These are phyloP conservation scores for Hyperoplus lanceolatus DNA, from an alignment of 2,797 vertebrate genomes.

Conservation along the genomic window DNA sequence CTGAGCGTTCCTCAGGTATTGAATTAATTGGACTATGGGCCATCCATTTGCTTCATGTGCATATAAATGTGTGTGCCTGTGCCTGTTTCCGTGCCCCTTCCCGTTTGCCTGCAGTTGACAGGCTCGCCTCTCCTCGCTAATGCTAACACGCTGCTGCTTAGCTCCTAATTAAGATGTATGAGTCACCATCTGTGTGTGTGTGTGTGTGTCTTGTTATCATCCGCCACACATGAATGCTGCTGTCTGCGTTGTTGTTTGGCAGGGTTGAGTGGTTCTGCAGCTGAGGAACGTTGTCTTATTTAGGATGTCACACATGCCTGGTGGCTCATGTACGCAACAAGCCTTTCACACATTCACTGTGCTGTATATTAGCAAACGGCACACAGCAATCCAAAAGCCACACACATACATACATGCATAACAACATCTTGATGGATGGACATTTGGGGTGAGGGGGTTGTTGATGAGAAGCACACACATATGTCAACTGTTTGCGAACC, in stretches of 20 bases:
- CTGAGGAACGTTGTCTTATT: conserved; percentile 77
- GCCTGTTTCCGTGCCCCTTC: conserved; percentile 30
- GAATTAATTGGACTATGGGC: conserved; percentile 65
- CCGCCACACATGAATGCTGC: conserved; percentile 70
- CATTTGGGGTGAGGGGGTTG: conserved; percentile 60
- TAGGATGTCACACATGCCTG: conserved; percentile 76
- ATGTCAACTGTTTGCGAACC: conserved; percentile 60
- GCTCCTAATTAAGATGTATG: conserved; percentile 83
- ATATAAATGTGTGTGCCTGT: conserved; percentile 37
- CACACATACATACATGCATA: conserved; percentile 5
- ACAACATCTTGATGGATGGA: conserved; percentile 62
- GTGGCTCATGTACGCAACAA: conserved; percentile 41
- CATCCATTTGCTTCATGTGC: conserved; percentile 41
- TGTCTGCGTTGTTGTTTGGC: conserved; percentile 74
- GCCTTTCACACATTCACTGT: conserved; percentile 42
- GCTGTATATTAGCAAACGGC: conserved; percentile 48
- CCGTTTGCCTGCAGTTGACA: conserved; percentile 67
- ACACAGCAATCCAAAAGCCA: conserved; percentile 26
- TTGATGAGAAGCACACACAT: conserved; percentile 65
- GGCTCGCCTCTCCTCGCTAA: conserved; percentile 62
- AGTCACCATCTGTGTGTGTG: conserved; percentile 64
- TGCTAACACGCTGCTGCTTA: conserved; percentile 72
- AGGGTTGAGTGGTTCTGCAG: conserved; percentile 59
- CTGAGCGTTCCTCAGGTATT: conserved; percentile 34
- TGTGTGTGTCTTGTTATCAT: conserved; percentile 57